Evolutionary conservation across 1,140 invertebrate genomes (phyloP).

Genomic region (Gryllus bimaculatus): DNA sequence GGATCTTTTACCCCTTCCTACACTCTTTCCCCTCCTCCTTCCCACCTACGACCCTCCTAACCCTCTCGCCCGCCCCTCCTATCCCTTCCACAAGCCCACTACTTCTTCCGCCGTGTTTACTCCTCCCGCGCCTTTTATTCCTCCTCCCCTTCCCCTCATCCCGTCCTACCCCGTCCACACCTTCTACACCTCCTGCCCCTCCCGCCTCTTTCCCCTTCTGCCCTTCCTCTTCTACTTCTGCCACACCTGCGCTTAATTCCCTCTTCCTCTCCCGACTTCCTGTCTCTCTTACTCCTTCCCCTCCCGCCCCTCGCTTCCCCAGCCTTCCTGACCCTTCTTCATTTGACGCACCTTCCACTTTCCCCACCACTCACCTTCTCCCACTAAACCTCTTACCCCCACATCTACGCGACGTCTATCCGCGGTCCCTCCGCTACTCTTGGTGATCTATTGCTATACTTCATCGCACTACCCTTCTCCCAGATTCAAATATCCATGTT

Average conservation of each 20-base stretch:
- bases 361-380: neutral
- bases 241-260: neutral
- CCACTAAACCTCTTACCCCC: neutral
- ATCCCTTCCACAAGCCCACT: too few relatives aligned
- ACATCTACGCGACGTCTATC: neutral
- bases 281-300: neutral
- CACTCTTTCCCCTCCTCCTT: too few relatives aligned
- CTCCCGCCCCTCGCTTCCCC: neutral
- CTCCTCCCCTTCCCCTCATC: too few relatives aligned
- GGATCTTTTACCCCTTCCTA: too few relatives aligned
- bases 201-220: neutral
- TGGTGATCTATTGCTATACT: neutral
- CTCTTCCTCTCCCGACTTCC: neutral
- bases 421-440: neutral
- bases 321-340: neutral
- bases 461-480: neutral
- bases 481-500: neutral
- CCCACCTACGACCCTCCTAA: too few relatives aligned
- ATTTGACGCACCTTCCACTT: neutral
- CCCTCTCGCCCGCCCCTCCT: too few relatives aligned
- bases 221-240: neutral
- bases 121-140: too few relatives aligned
- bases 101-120: too few relatives aligned
- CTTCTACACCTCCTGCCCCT: too few relatives aligned
- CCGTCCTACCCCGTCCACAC: too few relatives aligned